These are phyloP conservation scores for Frankliniella fusca DNA, from an alignment of 2,888 invertebrate genomes.

Conservation along the genomic window DNA sequence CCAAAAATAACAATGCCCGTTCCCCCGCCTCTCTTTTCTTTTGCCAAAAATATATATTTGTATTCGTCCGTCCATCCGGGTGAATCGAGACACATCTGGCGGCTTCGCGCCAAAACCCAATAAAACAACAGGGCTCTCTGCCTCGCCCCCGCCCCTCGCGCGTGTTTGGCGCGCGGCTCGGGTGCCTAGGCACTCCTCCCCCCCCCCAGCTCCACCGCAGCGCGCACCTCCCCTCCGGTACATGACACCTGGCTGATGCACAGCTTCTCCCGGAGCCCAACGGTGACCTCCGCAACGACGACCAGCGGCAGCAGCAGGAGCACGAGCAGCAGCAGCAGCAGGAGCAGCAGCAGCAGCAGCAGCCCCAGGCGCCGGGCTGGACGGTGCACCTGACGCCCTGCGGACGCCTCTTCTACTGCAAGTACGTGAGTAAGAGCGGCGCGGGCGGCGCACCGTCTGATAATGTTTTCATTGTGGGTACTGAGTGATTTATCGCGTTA, in stretches of 20 bases:
- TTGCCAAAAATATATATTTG: no score
- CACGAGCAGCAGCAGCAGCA: background rate
- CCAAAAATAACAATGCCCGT: no score
- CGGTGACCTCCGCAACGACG: background rate
- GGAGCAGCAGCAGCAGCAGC: background rate
- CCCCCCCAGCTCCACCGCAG: background rate
- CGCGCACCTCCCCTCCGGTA: background rate
- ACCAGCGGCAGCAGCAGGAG: background rate
- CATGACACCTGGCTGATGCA: background rate
- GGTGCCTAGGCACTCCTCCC: background rate
- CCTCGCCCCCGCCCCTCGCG: background rate
- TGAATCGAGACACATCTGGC: no score
- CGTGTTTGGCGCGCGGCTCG: background rate
- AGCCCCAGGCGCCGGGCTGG: background rate
- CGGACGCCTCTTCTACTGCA: constrained; percentile 14
- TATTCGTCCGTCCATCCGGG: no score
- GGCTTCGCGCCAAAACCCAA: no score
- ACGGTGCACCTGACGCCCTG: constrained; percentile 11
- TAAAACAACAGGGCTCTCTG: no score
- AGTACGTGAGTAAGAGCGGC: background rate
- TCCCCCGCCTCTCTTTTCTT: no score
- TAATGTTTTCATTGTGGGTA: no score
- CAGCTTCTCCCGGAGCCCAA: background rate
- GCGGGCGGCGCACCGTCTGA: no score
- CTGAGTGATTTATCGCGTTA: no score